These are phyloP conservation scores for Branchellion lobata DNA, from an alignment of 2,888 invertebrate species.

Conservation along the genomic window DNA sequence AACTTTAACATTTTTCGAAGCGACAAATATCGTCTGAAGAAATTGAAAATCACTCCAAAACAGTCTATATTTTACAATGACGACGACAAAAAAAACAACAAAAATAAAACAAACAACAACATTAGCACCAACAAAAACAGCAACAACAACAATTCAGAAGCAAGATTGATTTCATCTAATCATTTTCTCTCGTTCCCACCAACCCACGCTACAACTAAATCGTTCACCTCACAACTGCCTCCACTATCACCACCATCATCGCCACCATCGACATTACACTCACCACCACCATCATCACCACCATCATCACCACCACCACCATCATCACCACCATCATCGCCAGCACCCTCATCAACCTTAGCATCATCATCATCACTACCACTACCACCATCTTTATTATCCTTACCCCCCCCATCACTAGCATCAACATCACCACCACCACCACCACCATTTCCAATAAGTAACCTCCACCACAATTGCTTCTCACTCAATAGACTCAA, in stretches of 20 bases:
- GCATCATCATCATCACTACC: neutral
- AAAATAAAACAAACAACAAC: no score
- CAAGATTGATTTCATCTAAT: no score
- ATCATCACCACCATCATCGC: conserved; percentile 1
- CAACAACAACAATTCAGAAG: neutral
- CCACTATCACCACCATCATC: conserved; percentile 4
- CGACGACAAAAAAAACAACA: neutral
- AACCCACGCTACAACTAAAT: no score
- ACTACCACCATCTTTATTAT: neutral
- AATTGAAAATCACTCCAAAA: neutral
- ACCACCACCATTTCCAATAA: neutral
- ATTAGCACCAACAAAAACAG: no score
- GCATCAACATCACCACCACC: neutral
- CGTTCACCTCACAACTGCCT: no score
- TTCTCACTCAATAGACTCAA: neutral
- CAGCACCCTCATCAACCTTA: neutral
- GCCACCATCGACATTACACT: neutral
- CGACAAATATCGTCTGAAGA: conserved; percentile 1
- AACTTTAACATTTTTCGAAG: neutral
- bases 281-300: neutral
- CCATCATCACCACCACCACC: neutral
- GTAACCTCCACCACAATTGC: neutral
- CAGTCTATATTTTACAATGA: neutral
- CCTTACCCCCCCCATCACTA: neutral
- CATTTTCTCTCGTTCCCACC: no score